Evolutionary conservation across 2,113 vertebrate genomes (phyloP).

Genomic region (Hyla sarda): DNA sequence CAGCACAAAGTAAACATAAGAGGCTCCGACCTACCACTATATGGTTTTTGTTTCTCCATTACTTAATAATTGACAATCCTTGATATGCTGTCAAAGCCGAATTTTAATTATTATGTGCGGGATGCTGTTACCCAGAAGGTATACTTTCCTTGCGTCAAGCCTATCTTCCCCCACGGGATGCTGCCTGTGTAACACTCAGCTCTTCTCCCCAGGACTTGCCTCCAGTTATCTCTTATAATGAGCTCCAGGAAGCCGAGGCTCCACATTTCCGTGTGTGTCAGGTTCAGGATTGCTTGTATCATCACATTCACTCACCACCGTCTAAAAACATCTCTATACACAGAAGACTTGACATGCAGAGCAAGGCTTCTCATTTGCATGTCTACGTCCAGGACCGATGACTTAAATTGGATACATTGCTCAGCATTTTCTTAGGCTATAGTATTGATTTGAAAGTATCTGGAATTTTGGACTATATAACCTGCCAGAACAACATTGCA

Average conservation of each 20-base stretch:
- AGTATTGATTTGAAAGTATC: slow-evolving; percentile 19
- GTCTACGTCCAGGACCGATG: slow-evolving; percentile 11
- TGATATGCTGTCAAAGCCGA: slow-evolving; percentile 18
- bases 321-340: slow-evolving; percentile 40
- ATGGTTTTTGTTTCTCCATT: background rate
- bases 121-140: slow-evolving; percentile 40
- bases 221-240: slow-evolving; percentile 39
- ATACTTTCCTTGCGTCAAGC: slow-evolving; percentile 9
- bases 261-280: slow-evolving; percentile 13
- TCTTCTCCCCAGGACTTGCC: slow-evolving; percentile 41
- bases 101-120: slow-evolving; percentile 15
- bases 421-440: slow-evolving; percentile 44
- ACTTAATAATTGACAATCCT: background rate
- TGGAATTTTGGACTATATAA: background rate
- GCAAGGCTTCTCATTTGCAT: slow-evolving; percentile 37
- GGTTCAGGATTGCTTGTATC: slow-evolving; percentile 16
- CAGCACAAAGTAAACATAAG: too few species aligned
- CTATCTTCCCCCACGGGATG: slow-evolving; percentile 15
- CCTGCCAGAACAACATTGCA: background rate
- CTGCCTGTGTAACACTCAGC: slow-evolving; percentile 34
- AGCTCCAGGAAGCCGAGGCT: slow-evolving; percentile 31
- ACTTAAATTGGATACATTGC: slow-evolving; percentile 40
- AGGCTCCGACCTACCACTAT: too few species aligned
- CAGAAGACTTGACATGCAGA: background rate
- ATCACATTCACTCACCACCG: slow-evolving; percentile 15